Evolutionary conservation across 2,797 vertebrate genomes (phyloP), one percentile per base, ranked within the genome.

Genomic region (Scomberomorus guttatus): DNA sequence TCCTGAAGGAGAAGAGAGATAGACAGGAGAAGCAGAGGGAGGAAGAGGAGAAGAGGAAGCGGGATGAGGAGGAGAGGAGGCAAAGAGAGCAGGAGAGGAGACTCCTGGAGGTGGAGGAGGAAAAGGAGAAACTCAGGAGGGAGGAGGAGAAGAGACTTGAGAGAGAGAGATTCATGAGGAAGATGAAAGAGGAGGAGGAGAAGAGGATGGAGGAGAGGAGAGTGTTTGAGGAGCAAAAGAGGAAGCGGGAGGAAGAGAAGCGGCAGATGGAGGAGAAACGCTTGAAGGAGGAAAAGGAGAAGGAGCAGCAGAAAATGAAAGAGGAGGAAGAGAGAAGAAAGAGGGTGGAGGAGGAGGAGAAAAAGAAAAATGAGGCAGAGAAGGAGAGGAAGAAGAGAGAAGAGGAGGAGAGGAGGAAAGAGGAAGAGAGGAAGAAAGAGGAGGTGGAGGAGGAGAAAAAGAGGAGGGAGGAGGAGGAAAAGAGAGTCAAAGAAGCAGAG

Each of bases 121-220:
- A 89, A 51, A 88, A 85, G 9, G 71, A 83, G 22, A 85, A 73
- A n/a, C 25, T 56, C 2, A 77, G 66, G 29, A 79, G 72, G 67
- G 90, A 92, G 59, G 90, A 89, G n/a, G 86, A 91, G 72, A 80
- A 20, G 75, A 86, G 17, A 25, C 60, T 62, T 2, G 91, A 91
- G 58, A 85, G 54, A 62, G 89, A 91, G 25, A 75, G 24, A 46
- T 79, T 85, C 29, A n/a, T 89, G 56, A 81, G 15, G 27, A 85
- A 81, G 27, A 77, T 87, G 64, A 88, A 86, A 56, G 87, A 88
- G 25, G 87, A 85, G 2, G 88, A 90, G 65, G 71, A 84, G 50
- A 81, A 73, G 79, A 78, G 5, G 44, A 14, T 44, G 52, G 81
- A 83, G 46, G 81, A 83, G 61, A 80, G 3, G 39, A 82, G 52